Base-by-base conservation (phyloP, 1,140 invertebrate genomes). In the Goniozus legneri region DNA sequence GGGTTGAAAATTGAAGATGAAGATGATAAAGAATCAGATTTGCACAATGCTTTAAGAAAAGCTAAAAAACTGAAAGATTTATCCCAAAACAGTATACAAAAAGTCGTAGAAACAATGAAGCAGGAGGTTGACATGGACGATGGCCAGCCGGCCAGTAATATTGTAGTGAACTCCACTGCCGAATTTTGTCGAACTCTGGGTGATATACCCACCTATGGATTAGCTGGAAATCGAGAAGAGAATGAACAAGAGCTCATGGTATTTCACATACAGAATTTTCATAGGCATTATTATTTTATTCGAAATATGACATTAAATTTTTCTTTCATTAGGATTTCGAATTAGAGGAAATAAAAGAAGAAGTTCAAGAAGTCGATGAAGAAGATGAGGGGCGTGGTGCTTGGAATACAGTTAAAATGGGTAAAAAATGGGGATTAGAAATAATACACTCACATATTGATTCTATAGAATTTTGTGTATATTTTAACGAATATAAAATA, bases 131-230 rank as follows among this genome's bases (percentile, higher is more conserved):
- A 73, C 3, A 63, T 51, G 19, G 64, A 65, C 8, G 74, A 76
- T 7, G 62, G 65, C 30, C 60, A 65, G 42, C 71, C 73, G 18
- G 38, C 63, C 24, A 77, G 79, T 2, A 79, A 80, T 50, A 95
- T 98, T 56, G 82, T 91, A 21, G 73, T 98, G 21, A 95, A 98
- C 78, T 86, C 92, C 10, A 97, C 94, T 0, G 93, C 94, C 1
- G 96, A 98, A 78, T 98, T 98, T 79, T 98, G 95, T 71, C 82
- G 95, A 54, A 95, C 92, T 30, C 77, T 98, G 2, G 93, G 95
- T 16, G 94, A 97, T 69, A 95, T 97, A 62, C 93, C 94, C 27
- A 96, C 91, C 0, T 92, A 93, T 72, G 89, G 92, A 12, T 82
- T 89, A 64, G 84, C 91, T 35, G 89, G 92, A 27, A 94, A 95